Evolutionary conservation across 2,888 invertebrate genomes (phyloP).

Genomic region (Conus canariensis): DNA sequence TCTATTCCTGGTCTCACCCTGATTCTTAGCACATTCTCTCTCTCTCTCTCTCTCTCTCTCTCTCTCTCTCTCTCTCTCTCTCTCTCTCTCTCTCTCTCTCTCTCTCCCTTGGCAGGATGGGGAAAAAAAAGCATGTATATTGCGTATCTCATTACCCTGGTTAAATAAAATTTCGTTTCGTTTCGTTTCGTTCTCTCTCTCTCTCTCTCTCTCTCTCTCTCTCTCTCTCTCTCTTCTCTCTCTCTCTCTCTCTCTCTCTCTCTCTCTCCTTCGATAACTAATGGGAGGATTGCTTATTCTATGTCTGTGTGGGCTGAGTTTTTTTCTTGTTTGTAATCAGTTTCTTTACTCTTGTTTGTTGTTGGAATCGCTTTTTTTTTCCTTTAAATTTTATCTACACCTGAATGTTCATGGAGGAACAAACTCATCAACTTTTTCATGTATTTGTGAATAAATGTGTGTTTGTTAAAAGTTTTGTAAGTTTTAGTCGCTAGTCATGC

Average conservation of each 20-base stretch:
- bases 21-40: neutral
- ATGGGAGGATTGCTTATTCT: no score
- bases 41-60: constrained; percentile 30
- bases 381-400: no score
- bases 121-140: no score
- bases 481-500: no score
- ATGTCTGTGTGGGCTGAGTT: no score
- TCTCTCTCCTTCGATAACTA: neutral
- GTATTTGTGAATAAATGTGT: no score
- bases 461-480: no score
- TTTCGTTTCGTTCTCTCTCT: neutral
- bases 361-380: no score
- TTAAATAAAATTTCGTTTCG: neutral
- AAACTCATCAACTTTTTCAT: no score
- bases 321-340: no score
- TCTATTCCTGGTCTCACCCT: neutral
- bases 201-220: constrained; percentile 4
- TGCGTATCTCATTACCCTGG: neutral
- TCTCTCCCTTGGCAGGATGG: neutral
- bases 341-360: no score
- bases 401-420: no score
- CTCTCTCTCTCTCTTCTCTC: constrained; percentile 10
- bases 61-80: constrained; percentile 6
- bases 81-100: constrained; percentile 10
- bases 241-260: neutral